Evolutionary conservation across 2,113 vertebrate species (phyloP).

Genomic region (Syrmaticus mikado): DNA sequence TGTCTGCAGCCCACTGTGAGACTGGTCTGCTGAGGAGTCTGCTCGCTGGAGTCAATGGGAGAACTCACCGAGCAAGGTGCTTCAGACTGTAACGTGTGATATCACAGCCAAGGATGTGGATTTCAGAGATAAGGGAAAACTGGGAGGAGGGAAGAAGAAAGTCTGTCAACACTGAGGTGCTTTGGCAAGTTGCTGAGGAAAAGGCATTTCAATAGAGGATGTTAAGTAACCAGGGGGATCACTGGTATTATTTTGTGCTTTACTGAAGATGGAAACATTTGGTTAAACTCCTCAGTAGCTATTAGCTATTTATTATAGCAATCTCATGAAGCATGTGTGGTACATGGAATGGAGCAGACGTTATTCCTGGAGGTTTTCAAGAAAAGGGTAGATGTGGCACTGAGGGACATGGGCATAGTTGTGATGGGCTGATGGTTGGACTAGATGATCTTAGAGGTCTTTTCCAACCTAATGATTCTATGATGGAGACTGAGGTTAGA

Average conservation of each 20-base stretch:
- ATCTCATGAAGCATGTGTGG: not conserved
- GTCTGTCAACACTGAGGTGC: not conserved
- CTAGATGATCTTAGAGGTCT: too few species aligned
- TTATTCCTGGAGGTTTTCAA: too few species aligned
- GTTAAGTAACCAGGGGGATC: not conserved
- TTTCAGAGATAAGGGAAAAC: not conserved
- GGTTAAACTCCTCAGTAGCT: not conserved
- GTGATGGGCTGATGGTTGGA: too few species aligned
- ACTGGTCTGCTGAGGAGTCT: not conserved
- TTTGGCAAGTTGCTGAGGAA: not conserved
- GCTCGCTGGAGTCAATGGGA: not conserved
- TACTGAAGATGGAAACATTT: constrained; percentile 1
- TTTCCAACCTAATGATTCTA: too few species aligned
- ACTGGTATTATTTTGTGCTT: constrained; percentile 1
- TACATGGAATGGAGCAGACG: not conserved
- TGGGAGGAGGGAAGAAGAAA: not conserved
- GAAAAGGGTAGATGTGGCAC: too few species aligned
- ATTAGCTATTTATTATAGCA: constrained; percentile 7
- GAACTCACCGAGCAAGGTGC: not conserved
- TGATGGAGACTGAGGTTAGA: not conserved
- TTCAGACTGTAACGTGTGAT: not conserved
- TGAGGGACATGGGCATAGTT: too few species aligned
- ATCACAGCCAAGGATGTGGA: not conserved
- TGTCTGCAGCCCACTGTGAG: not conserved
- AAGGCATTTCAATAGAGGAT: not conserved